These are phyloP conservation scores for Ctenicera cuprea DNA, from an alignment of 2,888 invertebrate species.

Conservation along the genomic window DNA sequence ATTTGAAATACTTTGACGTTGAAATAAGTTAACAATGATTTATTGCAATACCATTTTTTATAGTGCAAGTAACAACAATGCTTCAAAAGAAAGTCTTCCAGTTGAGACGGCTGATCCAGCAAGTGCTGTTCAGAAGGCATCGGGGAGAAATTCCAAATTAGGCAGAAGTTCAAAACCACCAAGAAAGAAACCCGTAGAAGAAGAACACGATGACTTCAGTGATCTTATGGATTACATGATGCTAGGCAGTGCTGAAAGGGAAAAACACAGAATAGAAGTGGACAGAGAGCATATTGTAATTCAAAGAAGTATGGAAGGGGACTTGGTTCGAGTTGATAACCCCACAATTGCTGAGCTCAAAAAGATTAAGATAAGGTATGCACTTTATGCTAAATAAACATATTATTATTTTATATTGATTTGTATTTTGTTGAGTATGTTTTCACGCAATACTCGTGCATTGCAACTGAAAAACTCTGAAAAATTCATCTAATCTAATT, in stretches of 20 bases:
- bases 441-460: neutral
- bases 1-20: too few species aligned
- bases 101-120: slow-evolving; percentile 51
- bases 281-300: slow-evolving; percentile 74
- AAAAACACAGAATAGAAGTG: slow-evolving; percentile 73
- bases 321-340: slow-evolving; percentile 76
- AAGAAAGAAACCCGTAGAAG: slow-evolving; percentile 61
- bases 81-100: slow-evolving; percentile 69
- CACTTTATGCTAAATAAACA: slow-evolving; percentile 21
- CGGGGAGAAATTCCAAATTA: slow-evolving; percentile 26
- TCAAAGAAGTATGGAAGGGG: slow-evolving; percentile 74
- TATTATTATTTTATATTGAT: slow-evolving; percentile 18
- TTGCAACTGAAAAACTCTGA: too few species aligned
- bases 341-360: slow-evolving; percentile 84
- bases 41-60: neutral
- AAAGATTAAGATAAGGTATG: slow-evolving; percentile 73
- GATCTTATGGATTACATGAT: slow-evolving; percentile 77
- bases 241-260: slow-evolving; percentile 74
- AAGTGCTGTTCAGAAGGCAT: slow-evolving; percentile 53
- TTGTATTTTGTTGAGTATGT: neutral
- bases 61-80: slow-evolving; percentile 68
- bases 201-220: slow-evolving; percentile 76
- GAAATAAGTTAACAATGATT: too few species aligned
- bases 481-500: too few species aligned
- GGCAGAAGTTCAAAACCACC: slow-evolving; percentile 23